Percentiles rank a stretch among this genome's conserved stretches.
phyloP scores from a whole-genome alignment of 2,888 invertebrate genomes.

The Nomada ferruginata region DNA sequence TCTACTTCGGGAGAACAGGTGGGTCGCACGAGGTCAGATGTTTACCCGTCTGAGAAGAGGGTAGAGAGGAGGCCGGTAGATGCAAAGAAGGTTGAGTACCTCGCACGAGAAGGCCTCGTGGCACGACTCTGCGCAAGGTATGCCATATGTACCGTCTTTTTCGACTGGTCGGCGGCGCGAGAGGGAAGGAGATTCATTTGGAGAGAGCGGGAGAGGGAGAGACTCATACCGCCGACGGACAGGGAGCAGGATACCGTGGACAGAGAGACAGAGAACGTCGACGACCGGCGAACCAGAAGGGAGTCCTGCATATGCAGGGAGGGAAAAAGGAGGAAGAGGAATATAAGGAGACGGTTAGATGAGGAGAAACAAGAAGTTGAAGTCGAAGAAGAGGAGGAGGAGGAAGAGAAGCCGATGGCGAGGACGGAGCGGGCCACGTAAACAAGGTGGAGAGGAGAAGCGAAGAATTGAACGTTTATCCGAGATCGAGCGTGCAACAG shows the following conservation, averaged over 20 bases:
- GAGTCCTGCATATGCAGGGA: slow-evolving; percentile 49
- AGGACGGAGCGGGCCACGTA: slow-evolving; percentile 8
- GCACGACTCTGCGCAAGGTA: slow-evolving; percentile 71
- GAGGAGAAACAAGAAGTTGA: slow-evolving; percentile 47
- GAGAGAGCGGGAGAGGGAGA: not conserved
- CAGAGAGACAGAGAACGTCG: slow-evolving; percentile 34
- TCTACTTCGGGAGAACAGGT: slow-evolving; percentile 61
- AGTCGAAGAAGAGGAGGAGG: slow-evolving; percentile 14
- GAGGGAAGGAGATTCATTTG: not conserved
- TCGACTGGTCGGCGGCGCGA: slow-evolving; percentile 36
- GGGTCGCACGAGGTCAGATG: slow-evolving; percentile 66
- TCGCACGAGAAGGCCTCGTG: slow-evolving; percentile 72
- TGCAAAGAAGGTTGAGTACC: slow-evolving; percentile 80
- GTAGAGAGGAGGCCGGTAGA: slow-evolving; percentile 63
- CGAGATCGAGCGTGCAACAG: slow-evolving; percentile 50
- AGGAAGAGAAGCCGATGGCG: slow-evolving; percentile 25
- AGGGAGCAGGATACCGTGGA: slow-evolving; percentile 26
- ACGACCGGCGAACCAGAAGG: slow-evolving; percentile 52
- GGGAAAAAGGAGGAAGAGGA: slow-evolving; percentile 54
- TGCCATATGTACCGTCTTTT: slow-evolving; percentile 66
- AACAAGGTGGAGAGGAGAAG: slow-evolving; percentile 11
- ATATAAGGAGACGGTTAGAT: slow-evolving; percentile 35
- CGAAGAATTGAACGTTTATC: slow-evolving; percentile 56
- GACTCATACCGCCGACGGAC: slow-evolving; percentile 14
- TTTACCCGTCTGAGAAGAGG: slow-evolving; percentile 60